Percentiles rank a stretch among this genome's conserved stretches.
Evolutionary conservation across 1,140 invertebrate species (phyloP).

Genomic region (Pseudomyrmex dendroicus): DNA sequence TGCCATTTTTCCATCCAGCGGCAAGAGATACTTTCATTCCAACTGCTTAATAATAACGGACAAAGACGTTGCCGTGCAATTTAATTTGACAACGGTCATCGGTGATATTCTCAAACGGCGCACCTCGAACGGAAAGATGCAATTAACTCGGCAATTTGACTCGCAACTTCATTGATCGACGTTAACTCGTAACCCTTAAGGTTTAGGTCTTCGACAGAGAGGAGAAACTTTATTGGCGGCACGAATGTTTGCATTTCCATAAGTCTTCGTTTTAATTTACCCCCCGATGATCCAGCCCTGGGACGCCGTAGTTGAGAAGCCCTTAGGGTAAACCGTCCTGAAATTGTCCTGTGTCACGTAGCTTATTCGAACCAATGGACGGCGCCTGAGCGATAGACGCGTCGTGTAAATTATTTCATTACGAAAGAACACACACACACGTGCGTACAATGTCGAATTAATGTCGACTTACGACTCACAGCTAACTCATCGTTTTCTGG

Average conservation of each 20-base stretch:
- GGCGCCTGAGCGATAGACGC: background rate
- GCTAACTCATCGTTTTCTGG: background rate
- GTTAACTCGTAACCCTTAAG: conserved; percentile 5
- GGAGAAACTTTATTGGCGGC: conserved; percentile 46
- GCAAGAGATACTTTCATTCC: background rate
- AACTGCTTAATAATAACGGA: background rate
- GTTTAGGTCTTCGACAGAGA: conserved; percentile 39
- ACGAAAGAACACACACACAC: conserved; percentile 5
- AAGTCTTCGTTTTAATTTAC: conserved; percentile 77
- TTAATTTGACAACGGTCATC: background rate
- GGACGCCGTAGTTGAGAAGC: conserved; percentile 70
- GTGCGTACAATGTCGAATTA: background rate
- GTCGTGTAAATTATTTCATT: conserved; percentile 48
- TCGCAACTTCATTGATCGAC: conserved; percentile 30
- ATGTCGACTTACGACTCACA: conserved; percentile 11
- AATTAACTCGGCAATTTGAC: conserved; percentile 42
- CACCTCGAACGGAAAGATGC: background rate
- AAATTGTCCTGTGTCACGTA: conserved; percentile 38
- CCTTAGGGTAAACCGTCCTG: conserved; percentile 67
- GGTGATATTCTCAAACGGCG: background rate
- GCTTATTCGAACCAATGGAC: conserved; percentile 42
- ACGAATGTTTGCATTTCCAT: conserved; percentile 69
- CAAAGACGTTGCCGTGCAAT: background rate
- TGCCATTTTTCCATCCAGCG: too few relatives aligned
- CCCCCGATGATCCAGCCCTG: conserved; percentile 66